Evolutionary conservation across 1,140 invertebrate genomes (phyloP).

Genomic region (Rhynchophorus ferrugineus): DNA sequence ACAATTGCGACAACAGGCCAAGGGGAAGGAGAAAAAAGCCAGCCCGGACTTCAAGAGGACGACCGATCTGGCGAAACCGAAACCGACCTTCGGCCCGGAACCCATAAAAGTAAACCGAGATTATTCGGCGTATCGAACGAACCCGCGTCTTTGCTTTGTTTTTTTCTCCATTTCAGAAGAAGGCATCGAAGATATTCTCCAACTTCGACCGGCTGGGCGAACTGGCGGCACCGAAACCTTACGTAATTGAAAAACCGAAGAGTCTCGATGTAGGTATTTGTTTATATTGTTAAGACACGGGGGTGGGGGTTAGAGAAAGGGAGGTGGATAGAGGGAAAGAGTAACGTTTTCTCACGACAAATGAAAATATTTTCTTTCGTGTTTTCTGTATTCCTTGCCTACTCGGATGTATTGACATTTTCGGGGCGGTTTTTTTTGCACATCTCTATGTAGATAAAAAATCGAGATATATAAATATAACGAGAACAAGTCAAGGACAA

Average conservation of each 20-base stretch:
- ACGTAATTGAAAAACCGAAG: slow-evolving; percentile 11
- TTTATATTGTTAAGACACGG: too few species aligned
- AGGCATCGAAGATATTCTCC: slow-evolving; percentile 11
- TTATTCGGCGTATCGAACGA: background rate
- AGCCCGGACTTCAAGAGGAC: slow-evolving; percentile 4
- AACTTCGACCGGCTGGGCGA: slow-evolving; percentile 18
- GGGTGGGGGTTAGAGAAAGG: too few species aligned
- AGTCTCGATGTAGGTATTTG: slow-evolving; percentile 12
- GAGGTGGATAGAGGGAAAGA: too few species aligned
- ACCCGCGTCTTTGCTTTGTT: background rate
- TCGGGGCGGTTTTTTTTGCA: too few species aligned
- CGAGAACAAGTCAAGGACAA: too few species aligned
- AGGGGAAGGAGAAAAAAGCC: slow-evolving; percentile 3
- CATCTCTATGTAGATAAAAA: too few species aligned
- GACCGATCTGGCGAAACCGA: slow-evolving; percentile 12
- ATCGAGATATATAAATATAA: too few species aligned
- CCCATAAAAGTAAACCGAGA: slow-evolving; percentile 4
- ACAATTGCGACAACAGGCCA: background rate
- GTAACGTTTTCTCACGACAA: too few species aligned
- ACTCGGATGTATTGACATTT: too few species aligned
- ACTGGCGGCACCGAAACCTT: slow-evolving; percentile 21
- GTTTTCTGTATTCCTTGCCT: too few species aligned
- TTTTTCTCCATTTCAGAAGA: slow-evolving; percentile 11
- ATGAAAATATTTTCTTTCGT: too few species aligned
- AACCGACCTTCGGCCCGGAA: slow-evolving; percentile 9